Evolutionary conservation across 2,888 invertebrate genomes (phyloP).

Genomic region (Papilio gigon): DNA sequence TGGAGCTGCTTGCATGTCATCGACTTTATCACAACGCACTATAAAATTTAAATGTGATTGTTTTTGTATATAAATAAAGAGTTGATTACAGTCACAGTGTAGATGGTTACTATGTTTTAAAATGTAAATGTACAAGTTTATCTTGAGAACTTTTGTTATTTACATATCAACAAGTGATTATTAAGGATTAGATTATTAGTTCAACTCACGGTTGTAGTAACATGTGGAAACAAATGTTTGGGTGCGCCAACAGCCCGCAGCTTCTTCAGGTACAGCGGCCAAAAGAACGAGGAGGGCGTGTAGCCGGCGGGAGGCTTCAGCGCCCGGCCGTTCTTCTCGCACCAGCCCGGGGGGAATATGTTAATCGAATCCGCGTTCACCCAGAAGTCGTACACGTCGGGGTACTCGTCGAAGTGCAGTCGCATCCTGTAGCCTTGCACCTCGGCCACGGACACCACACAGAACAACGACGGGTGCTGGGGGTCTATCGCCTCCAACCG

Average conservation of each 20-base stretch:
- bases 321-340: slow-evolving; percentile 90
- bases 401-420: slow-evolving; percentile 95
- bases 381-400: slow-evolving; percentile 96
- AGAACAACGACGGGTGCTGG: slow-evolving; percentile 93
- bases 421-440: slow-evolving; percentile 91
- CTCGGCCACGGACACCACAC: slow-evolving; percentile 92
- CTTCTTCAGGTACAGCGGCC: slow-evolving; percentile 91
- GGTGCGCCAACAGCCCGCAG: slow-evolving; percentile 90
- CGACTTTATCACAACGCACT: background rate
- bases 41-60: background rate
- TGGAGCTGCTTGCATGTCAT: background rate
- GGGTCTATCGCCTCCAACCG: slow-evolving; percentile 97
- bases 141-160: background rate
- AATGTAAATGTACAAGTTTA: background rate
- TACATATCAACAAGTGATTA: background rate
- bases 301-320: slow-evolving; percentile 90
- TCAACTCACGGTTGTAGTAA: slow-evolving; percentile 83
- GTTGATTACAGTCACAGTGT: background rate
- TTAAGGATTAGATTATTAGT: background rate
- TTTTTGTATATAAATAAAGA: background rate
- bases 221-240: slow-evolving; percentile 87
- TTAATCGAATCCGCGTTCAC: slow-evolving; percentile 95
- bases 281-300: slow-evolving; percentile 85
- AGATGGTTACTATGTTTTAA: background rate
- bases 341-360: slow-evolving; percentile 97